Base-by-base conservation (phyloP, 2,888 invertebrate genomes). In the Nomada fucata region DNA sequence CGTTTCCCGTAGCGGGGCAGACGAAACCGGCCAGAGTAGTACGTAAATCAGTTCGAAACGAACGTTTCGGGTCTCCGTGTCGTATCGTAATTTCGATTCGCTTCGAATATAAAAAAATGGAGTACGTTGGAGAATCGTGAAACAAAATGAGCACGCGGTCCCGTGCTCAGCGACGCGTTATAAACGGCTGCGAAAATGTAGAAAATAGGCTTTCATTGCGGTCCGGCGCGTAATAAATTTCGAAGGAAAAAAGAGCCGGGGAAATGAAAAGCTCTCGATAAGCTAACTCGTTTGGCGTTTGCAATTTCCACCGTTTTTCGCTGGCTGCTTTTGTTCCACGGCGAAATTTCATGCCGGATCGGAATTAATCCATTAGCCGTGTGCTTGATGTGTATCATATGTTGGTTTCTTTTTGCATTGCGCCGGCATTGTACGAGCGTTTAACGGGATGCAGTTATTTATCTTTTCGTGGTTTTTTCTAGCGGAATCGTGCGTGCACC, bases 11-110 rank as follows among this genome's bases (percentile, higher is more conserved):
- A 36, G 57, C 53, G 53, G 71, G 23, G 23, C 42, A 60, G 69
- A 57, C 55, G 36, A n/a, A 52, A 65, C 53, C 20, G 4, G 4
- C 29, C n/a, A 23, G 29, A n/a, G 20, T 10, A 64, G 52, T 15
- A 10, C 47, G 47, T 60, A 67, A 80, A 80, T 80, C 69, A 76
- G 18, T 23, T 77, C 18, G 69, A 60, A 69, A 65, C 61, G 74
- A 61, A 78, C 50, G 26, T 26, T 18, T 4, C 55, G 65, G 42
- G 20, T 42, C 23, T 9, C 55, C 53, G 55, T 20, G 23, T 10
- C 57, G 55, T 9, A 13, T 4, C 20, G 67, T 52, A 18, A 75
- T 69, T 69, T 69, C 64, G 53, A 72, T 76, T 76, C 55, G 18
- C 52, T 20, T 13, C 60, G 60, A 52, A 73, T 61, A 78, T 74